phyloP scores from a whole-genome alignment of 1,140 invertebrate genomes.

The Samia ricini region DNA sequence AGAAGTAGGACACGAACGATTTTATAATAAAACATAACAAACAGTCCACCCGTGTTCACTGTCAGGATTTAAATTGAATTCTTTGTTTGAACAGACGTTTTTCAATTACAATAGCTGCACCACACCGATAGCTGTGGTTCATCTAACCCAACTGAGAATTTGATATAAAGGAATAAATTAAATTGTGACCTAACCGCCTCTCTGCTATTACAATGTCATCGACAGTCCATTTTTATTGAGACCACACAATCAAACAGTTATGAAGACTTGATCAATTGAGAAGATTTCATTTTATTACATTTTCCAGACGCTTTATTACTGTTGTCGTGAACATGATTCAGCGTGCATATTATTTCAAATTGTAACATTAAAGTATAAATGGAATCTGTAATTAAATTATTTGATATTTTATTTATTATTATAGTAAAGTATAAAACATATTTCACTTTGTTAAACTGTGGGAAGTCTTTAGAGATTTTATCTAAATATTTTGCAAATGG shows the following conservation, averaged over 20 bases:
- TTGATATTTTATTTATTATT: too few relatives aligned
- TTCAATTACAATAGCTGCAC: slow-evolving; percentile 53
- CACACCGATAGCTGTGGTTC: slow-evolving; percentile 19
- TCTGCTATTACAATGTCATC: background rate
- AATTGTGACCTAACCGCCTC: slow-evolving; percentile 12
- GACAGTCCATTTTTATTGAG: background rate
- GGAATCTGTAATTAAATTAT: too few relatives aligned
- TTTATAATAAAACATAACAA: slow-evolving; percentile 2
- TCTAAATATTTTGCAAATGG: too few relatives aligned
- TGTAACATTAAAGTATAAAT: too few relatives aligned
- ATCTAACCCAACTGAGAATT: background rate
- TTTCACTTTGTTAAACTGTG: too few relatives aligned
- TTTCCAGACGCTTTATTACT: background rate
- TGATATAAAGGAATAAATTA: slow-evolving; percentile 29
- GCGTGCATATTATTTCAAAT: background rate
- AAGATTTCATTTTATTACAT: background rate
- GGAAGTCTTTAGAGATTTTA: too few relatives aligned
- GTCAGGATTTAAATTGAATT: slow-evolving; percentile 49
- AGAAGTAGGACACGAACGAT: background rate
- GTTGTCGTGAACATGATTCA: background rate
- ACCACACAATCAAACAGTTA: background rate
- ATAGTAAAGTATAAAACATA: too few relatives aligned
- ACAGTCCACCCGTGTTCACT: background rate
- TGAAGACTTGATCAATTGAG: background rate
- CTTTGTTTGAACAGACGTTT: slow-evolving; percentile 45